Percentiles rank a stretch among this genome's conserved stretches.
Conservation (phyloP, 2,888 invertebrate genomes). For the Hemithea aestivaria region DNA sequence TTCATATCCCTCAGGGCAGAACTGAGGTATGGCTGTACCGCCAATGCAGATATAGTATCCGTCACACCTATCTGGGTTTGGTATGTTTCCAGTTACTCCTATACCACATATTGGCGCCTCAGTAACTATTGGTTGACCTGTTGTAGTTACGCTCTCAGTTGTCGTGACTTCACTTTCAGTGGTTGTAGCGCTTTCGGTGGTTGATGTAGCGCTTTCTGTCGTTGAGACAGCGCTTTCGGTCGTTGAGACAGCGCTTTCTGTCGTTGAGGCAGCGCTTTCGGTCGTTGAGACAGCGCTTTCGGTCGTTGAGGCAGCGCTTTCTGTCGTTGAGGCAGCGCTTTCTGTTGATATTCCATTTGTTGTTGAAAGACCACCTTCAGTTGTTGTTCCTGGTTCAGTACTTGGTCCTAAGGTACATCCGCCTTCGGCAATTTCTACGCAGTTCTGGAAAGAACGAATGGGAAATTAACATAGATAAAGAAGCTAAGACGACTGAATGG, state of each 20-base stretch:
- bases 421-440: slow-evolving; percentile 27
- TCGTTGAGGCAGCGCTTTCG: too few relatives aligned
- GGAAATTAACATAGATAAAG: too few relatives aligned
- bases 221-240: too few relatives aligned
- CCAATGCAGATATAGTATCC: slow-evolving; percentile 36
- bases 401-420: slow-evolving; percentile 26
- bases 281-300: background rate
- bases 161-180: background rate
- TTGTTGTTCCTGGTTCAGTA: background rate
- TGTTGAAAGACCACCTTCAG: background rate
- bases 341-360: background rate
- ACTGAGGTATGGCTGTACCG: slow-evolving; percentile 27
- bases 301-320: background rate
- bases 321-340: too few relatives aligned
- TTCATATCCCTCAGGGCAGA: slow-evolving; percentile 34
- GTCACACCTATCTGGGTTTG: slow-evolving; percentile 35
- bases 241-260: too few relatives aligned
- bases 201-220: background rate
- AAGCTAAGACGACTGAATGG: too few relatives aligned
- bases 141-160: slow-evolving; percentile 3
- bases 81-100: slow-evolving; percentile 31
- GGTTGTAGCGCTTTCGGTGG: slow-evolving; percentile 2
- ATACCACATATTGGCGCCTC: slow-evolving; percentile 26
- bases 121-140: background rate
- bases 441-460: slow-evolving; percentile 18